phyloP scores from a whole-genome alignment of 1,140 invertebrate genomes.

The fruit fly (Drosophila melanogaster) region Release_6_plus_ISO1_MT NT_033779.5:17897001-17897500 shows the following conservation, averaged over 20 bases:
- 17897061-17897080: slow-evolving; percentile 32
- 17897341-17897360: slow-evolving; percentile 61
- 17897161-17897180: slow-evolving; percentile 1
- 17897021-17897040: slow-evolving; percentile 29
- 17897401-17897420: neutral
- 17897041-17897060: neutral
- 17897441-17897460: slow-evolving; percentile 30
- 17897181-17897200: slow-evolving; percentile 64
- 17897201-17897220: slow-evolving; percentile 82
- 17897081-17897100: slow-evolving; percentile 76
- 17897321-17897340: slow-evolving; percentile 66
- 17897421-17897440: slow-evolving; percentile 16
- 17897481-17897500: neutral
- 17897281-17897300: neutral
- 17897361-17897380: slow-evolving; percentile 49
- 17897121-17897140: slow-evolving; percentile 72
- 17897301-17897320: slow-evolving; percentile 48
- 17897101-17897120: slow-evolving; percentile 81
- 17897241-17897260: slow-evolving; percentile 28
- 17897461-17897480: slow-evolving; percentile 43
- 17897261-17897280: slow-evolving; percentile 1
- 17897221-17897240: slow-evolving; percentile 77
- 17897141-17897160: neutral
- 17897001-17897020: slow-evolving; percentile 64
- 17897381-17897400: slow-evolving; percentile 22